These are phyloP conservation scores for Caenorhabditis sulstoni DNA, from an alignment of 2,888 invertebrate species.

Conservation along the genomic window DNA sequence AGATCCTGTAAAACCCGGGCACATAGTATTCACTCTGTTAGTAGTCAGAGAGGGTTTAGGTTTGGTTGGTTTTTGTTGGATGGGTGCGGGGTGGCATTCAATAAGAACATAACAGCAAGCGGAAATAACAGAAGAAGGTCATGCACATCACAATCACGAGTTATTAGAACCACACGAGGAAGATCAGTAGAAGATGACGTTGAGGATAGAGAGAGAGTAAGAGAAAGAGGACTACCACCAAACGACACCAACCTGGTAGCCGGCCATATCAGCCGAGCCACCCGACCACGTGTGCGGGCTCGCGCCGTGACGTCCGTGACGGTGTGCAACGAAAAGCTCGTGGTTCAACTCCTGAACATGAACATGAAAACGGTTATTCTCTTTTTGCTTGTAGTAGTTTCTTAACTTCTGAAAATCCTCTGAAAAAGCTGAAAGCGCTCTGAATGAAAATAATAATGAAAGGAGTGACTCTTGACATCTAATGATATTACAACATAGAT, in stretches of 20 bases:
- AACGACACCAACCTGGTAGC: constrained; percentile 57
- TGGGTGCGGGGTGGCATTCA: background rate
- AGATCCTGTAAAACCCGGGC: constrained; percentile 71
- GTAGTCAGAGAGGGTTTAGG: constrained; percentile 11
- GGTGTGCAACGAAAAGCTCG: constrained; percentile 69
- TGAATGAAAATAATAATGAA: constrained; percentile 2
- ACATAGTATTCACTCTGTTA: constrained; percentile 53
- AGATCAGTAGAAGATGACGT: background rate
- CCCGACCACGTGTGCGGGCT: constrained; percentile 54
- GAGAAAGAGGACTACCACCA: constrained; percentile 39
- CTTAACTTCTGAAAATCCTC: constrained; percentile 1
- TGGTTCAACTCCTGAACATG: constrained; percentile 66
- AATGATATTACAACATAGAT: constrained; percentile 21
- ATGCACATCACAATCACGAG: constrained; percentile 7
- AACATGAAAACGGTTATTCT: background rate
- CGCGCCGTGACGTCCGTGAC: constrained; percentile 43
- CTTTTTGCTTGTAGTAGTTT: background rate
- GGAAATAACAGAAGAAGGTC: background rate
- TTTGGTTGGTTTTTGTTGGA: constrained; percentile 4
- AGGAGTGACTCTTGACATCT: constrained; percentile 3
- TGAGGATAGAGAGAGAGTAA: constrained; percentile 7
- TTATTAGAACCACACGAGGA: background rate
- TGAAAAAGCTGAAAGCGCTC: constrained; percentile 22
- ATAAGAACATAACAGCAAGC: background rate
- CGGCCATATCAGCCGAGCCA: constrained; percentile 49